These are phyloP conservation scores for Diabrotica balteata DNA, from an alignment of 2,888 invertebrate species.

Conservation along the genomic window DNA sequence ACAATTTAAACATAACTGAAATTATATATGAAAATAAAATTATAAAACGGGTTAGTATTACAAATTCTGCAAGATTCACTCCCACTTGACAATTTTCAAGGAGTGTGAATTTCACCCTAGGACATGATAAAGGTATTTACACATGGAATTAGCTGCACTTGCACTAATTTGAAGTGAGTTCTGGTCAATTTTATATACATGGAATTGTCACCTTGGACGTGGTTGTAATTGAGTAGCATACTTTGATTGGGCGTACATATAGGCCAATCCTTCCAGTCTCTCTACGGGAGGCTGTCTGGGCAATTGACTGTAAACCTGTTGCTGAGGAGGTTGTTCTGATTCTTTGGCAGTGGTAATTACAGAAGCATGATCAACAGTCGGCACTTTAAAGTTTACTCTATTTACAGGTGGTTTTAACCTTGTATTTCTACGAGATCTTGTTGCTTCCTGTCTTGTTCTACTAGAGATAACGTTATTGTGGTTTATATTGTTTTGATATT, in stretches of 20 bases:
- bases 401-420: slow-evolving; percentile 68
- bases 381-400: slow-evolving; percentile 64
- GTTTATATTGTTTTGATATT: slow-evolving; percentile 73
- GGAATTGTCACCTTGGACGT: no score
- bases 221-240: no score
- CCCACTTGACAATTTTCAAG: no score
- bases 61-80: no score
- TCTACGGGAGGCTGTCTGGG: slow-evolving; percentile 66
- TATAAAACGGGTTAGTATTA: no score
- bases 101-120: no score
- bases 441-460: slow-evolving; percentile 58
- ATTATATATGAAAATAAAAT: no score
- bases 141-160: no score
- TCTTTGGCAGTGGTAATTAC: slow-evolving; percentile 8
- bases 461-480: slow-evolving; percentile 79
- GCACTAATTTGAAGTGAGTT: no score
- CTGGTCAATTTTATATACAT: slow-evolving; percentile 47
- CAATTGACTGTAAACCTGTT: slow-evolving; percentile 65
- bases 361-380: slow-evolving; percentile 37
- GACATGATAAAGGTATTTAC: no score
- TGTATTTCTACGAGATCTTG: slow-evolving; percentile 64
- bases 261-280: slow-evolving; percentile 56
- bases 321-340: slow-evolving; percentile 51
- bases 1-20: no score
- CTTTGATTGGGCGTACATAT: slow-evolving; percentile 51